Percentiles rank a stretch among this genome's conserved stretches.
phyloP scores from a whole-genome alignment of 2,888 invertebrate genomes.

The Tholera decimalis region DNA sequence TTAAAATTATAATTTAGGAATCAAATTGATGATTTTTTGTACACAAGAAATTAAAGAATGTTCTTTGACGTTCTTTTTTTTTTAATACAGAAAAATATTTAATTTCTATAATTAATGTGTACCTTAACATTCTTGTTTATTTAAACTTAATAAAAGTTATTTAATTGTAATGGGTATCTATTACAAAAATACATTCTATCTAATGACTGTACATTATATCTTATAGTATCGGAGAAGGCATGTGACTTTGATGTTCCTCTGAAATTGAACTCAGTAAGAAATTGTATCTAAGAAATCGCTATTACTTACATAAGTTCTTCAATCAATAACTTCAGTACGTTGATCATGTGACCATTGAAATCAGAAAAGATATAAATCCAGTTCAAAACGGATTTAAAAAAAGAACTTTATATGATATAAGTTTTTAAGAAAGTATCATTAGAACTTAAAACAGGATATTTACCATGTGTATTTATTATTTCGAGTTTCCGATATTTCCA shows the following conservation, averaged over 20 bases:
- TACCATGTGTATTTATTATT: no score
- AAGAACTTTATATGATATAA: no score
- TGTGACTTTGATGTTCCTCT: not conserved
- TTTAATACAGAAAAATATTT: constrained; percentile 56
- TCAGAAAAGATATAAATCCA: not conserved
- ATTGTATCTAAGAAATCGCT: not conserved
- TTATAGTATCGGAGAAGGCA: constrained; percentile 1
- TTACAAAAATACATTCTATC: constrained; percentile 36
- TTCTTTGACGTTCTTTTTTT: no score
- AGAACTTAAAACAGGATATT: no score
- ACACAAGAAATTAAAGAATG: no score
- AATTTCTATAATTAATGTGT: constrained; percentile 42
- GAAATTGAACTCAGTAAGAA: not conserved
- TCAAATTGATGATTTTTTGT: no score
- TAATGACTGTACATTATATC: constrained; percentile 54
- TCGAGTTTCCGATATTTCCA: no score
- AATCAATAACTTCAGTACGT: not conserved
- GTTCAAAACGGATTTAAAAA: not conserved
- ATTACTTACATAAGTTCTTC: not conserved
- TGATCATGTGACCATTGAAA: not conserved
- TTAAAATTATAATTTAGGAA: no score
- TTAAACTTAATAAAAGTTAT: constrained; percentile 25
- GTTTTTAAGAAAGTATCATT: no score
- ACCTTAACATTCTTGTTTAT: constrained; percentile 24
- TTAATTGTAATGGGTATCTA: constrained; percentile 9